Conservation (phyloP, 2,888 invertebrate species). For the Heliothis peltigera region DNA sequence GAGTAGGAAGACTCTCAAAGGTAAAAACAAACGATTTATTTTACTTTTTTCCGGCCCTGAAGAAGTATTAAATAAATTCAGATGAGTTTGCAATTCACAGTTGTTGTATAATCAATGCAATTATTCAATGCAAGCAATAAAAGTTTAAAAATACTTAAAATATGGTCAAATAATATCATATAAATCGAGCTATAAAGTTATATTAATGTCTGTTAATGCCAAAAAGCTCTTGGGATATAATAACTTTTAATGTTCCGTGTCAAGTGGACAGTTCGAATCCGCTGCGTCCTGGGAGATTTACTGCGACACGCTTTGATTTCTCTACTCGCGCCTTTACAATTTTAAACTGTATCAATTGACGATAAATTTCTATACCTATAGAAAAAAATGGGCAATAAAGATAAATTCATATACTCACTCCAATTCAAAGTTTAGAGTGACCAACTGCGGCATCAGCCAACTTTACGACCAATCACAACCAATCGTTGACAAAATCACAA, state of each 20-base stretch:
- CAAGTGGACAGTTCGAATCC: conserved; percentile 85
- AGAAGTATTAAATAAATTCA: too few species aligned
- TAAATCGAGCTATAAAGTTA: conserved; percentile 67
- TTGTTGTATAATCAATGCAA: neutral
- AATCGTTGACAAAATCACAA: conserved; percentile 77
- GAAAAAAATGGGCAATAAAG: conserved; percentile 40
- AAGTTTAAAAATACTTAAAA: conserved; percentile 20
- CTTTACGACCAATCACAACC: conserved; percentile 73
- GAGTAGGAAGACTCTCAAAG: too few species aligned
- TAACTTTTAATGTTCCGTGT: conserved; percentile 82
- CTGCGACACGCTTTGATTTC: conserved; percentile 85
- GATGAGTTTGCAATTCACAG: neutral
- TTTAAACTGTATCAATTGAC: conserved; percentile 71
- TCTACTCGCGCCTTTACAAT: conserved; percentile 74
- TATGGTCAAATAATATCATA: conserved; percentile 38
- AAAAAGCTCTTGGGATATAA: conserved; percentile 78
- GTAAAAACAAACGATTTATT: too few species aligned
- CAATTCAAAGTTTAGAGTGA: conserved; percentile 69
- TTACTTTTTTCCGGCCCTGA: too few species aligned
- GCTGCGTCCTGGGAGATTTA: conserved; percentile 83
- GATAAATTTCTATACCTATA: conserved; percentile 69
- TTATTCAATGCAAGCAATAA: conserved; percentile 11
- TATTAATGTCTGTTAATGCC: conserved; percentile 76
- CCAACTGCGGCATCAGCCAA: conserved; percentile 70
- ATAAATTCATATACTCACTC: conserved; percentile 79